These are phyloP conservation scores for Cervus canadensis DNA, from an alignment of 2,113 vertebrate species.

Conservation along the genomic window DNA sequence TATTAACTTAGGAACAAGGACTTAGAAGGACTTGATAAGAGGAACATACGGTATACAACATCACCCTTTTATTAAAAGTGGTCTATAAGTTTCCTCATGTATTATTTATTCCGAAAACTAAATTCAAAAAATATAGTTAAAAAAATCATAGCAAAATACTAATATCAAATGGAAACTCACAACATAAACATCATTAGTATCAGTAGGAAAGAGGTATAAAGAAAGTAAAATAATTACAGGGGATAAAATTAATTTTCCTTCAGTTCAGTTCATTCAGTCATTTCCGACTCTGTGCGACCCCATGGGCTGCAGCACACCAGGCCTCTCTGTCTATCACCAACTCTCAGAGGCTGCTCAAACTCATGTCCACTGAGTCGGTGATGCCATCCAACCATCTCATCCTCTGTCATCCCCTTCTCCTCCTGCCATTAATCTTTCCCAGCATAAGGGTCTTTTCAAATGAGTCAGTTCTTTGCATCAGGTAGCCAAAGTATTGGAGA, in stretches of 20 bases:
- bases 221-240: conserved; percentile 35
- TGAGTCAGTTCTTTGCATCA: not conserved
- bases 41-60: not conserved
- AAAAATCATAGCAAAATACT: not conserved
- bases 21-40: not conserved
- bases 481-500: not conserved
- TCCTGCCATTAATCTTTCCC: not conserved
- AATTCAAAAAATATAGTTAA: conserved; percentile 33
- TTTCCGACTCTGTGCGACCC: not conserved
- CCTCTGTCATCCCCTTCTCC: not conserved
- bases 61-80: not conserved
- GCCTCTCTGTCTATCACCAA: not conserved
- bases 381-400: not conserved
- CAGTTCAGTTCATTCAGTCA: not conserved
- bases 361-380: not conserved
- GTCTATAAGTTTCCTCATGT: not conserved
- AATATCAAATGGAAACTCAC: not conserved
- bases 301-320: not conserved
- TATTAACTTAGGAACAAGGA: conserved; percentile 1
- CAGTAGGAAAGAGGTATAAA: conserved; percentile 19
- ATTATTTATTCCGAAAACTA: conserved; percentile 24
- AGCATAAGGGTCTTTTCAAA: not conserved
- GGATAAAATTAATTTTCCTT: conserved; percentile 62
- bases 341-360: not conserved
- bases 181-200: not conserved